Base-by-base conservation (phyloP, 2,113 vertebrate species). In the Fulmarus glacialis region DNA sequence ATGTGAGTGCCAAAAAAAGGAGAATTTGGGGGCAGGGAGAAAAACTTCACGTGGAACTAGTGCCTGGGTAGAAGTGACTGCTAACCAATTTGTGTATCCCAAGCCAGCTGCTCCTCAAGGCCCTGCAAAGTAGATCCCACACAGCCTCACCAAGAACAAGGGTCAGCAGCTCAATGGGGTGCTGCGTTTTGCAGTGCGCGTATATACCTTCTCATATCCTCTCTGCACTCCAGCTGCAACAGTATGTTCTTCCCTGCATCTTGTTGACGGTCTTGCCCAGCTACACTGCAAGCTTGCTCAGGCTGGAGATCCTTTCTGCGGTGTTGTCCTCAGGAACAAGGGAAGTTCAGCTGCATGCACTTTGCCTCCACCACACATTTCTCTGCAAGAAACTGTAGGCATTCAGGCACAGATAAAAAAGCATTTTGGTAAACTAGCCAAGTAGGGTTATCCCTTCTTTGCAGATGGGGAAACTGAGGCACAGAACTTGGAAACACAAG, bases 171-270 rank as follows among this genome's bases (percentile, higher is more conserved):
- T 26, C 16, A 30, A 4, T 4, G 6, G 32, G 36, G 66, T 36
- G 32, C 72, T 77, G 32, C 1, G 0, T 29, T 67, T 80, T 68
- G 32, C 45, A 15, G 42, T 10, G 15, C 3, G 0, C 3, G 0
- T 20, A 9, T 68, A 8, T 52, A 73, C 52, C 53, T 60, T 43
- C 36, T 66, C 12, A 12, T 22, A 19, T 12, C 32, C 53, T 45
- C 66, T 56, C 48, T 74, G 79, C 34, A 4, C 29, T 56, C 29
- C 3, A 1, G 23, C 64, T 56, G 78, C 71, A 67, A n/a, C 8
- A 24, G 23, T 7, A 19, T 30, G 20, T 62, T 67, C 78, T 83
- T 74, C 48, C 38, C 47, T 4, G 2, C 29, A 21, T 18, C 55
- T 62, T 62, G 40, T 17, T 67, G 52, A 43, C 3, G 3, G 24